phyloP scores from a whole-genome alignment of 2,888 invertebrate genomes.

The Dasypogon diadema region DNA sequence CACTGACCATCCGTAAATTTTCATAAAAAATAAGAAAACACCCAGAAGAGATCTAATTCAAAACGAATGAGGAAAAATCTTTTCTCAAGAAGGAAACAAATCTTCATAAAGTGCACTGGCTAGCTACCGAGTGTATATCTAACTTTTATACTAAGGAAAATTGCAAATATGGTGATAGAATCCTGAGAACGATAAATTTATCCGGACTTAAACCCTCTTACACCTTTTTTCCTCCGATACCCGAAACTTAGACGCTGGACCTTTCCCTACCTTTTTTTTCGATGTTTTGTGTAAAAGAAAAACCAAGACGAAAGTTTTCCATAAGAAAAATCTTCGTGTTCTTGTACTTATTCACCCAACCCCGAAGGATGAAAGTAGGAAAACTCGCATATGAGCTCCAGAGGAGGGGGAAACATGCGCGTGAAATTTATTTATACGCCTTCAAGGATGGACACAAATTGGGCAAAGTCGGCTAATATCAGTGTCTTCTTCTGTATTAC shows the following conservation, averaged over 20 bases:
- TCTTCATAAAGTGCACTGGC: conserved; percentile 39
- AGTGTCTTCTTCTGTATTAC: conserved; percentile 22
- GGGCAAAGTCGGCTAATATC: conserved; percentile 50
- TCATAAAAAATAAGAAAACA: conserved; percentile 37
- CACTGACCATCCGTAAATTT: conserved; percentile 45
- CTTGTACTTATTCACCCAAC: conserved; percentile 7
- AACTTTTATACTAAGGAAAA: conserved; percentile 37
- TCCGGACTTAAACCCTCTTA: conserved; percentile 22
- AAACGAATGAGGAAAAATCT: conserved; percentile 40
- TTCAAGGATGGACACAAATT: conserved; percentile 52
- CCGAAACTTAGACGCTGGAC: background rate
- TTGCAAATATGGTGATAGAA: conserved; percentile 40
- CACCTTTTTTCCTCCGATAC: background rate
- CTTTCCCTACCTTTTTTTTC: background rate
- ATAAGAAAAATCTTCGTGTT: background rate
- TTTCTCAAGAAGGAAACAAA: conserved; percentile 42
- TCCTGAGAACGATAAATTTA: conserved; percentile 34
- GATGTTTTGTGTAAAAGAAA: background rate
- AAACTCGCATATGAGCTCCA: background rate
- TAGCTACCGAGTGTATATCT: conserved; percentile 11
- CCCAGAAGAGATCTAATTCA: conserved; percentile 5
- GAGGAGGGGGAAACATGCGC: conserved; percentile 27
- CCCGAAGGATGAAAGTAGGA: background rate
- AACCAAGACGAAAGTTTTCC: background rate
- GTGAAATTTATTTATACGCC: conserved; percentile 52